These are phyloP conservation scores for Tinea semifulvella DNA, from an alignment of 2,888 invertebrate genomes.

Conservation along the genomic window DNA sequence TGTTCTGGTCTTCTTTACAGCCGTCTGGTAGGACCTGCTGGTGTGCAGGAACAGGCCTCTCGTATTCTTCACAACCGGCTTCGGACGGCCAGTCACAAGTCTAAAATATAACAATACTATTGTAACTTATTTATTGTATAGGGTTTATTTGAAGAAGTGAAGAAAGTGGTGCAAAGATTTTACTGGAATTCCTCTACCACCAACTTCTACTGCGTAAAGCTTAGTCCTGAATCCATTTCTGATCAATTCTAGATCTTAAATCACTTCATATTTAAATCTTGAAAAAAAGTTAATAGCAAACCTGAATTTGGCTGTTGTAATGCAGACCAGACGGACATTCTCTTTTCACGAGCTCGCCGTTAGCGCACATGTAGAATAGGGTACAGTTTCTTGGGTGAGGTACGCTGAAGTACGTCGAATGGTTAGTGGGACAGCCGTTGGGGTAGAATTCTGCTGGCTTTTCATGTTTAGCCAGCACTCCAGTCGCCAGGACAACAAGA, in stretches of 20 bases:
- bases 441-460: not conserved
- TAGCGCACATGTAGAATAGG: not conserved
- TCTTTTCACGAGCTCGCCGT: not conserved
- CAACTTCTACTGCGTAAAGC: too few species aligned
- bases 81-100: not conserved
- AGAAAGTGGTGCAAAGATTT: too few species aligned
- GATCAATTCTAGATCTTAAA: too few species aligned
- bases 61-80: not conserved
- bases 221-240: too few species aligned
- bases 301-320: not conserved
- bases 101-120: not conserved
- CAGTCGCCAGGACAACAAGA: not conserved
- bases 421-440: conserved; percentile 2
- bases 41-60: too few species aligned
- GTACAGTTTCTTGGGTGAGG: not conserved
- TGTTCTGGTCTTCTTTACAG: too few species aligned
- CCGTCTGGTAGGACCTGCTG: too few species aligned
- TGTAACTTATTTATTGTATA: too few species aligned
- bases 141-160: too few species aligned
- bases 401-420: not conserved
- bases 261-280: too few species aligned
- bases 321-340: not conserved
- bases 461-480: not conserved
- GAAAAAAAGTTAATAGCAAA: too few species aligned
- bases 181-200: too few species aligned